A percentile compares a stretch with the other conserved stretches of the same genome.
Conservation (phyloP, 2,888 invertebrate genomes). For the Heliconius sara region DNA sequence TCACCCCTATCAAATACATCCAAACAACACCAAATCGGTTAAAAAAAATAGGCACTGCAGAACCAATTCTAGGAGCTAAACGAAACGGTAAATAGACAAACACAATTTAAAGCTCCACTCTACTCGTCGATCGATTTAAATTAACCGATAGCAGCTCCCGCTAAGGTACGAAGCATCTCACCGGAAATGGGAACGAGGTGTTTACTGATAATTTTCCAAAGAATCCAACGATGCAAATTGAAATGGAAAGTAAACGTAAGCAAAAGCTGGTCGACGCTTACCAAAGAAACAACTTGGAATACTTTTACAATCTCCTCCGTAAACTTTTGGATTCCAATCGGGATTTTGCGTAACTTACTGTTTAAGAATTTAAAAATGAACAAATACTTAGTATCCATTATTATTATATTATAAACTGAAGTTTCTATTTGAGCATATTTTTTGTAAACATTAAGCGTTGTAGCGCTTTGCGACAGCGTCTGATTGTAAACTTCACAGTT, state of each 20-base stretch:
- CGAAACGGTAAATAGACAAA: conserved; percentile 6
- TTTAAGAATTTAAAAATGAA: neutral
- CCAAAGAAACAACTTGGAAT: conserved; percentile 8
- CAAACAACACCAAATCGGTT: neutral
- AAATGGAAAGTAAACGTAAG: conserved; percentile 48
- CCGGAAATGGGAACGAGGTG: conserved; percentile 47
- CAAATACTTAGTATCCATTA: neutral
- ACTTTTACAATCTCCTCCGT: neutral
- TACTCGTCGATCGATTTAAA: conserved; percentile 15
- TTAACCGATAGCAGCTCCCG: conserved; percentile 12
- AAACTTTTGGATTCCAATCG: conserved; percentile 2
- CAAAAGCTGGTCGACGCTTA: conserved; percentile 3
- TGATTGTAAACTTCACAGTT: neutral
- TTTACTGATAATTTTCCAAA: conserved; percentile 46
- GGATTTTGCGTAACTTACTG: neutral
- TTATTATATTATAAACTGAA: neutral
- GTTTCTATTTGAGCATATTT: neutral
- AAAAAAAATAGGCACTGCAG: neutral
- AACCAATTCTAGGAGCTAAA: neutral
- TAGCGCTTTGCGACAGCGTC: too few relatives aligned
- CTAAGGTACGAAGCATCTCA: conserved; percentile 11
- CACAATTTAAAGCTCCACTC: conserved; percentile 14
- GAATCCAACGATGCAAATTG: conserved; percentile 47
- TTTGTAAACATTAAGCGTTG: too few relatives aligned
- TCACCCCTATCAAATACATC: neutral